phyloP scores from a whole-genome alignment of 1,140 invertebrate species.

The Atta colombica region DNA sequence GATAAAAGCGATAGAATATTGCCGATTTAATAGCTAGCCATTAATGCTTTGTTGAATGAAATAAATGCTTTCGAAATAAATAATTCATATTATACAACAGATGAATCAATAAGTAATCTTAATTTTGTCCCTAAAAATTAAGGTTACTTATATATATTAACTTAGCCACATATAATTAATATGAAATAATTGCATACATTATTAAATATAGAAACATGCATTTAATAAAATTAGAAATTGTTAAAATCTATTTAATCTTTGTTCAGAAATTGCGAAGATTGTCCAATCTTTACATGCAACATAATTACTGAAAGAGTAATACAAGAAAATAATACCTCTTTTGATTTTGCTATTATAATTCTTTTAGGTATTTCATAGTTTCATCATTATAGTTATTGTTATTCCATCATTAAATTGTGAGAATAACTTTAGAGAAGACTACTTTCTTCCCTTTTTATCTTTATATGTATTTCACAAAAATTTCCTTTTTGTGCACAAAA shows the following conservation, averaged over 20 bases:
- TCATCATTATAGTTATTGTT: neutral
- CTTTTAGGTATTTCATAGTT: neutral
- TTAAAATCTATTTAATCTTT: neutral
- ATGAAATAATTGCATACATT: too few species aligned
- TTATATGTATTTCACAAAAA: neutral
- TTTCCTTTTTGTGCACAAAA: neutral
- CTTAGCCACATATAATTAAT: too few species aligned
- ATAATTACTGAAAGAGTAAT: neutral
- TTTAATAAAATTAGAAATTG: neutral
- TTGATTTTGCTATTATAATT: constrained; percentile 7
- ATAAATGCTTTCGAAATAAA: neutral
- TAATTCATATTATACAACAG: neutral
- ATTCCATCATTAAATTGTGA: neutral
- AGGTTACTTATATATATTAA: too few species aligned
- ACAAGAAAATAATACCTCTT: neutral
- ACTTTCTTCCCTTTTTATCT: neutral
- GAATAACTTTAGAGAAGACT: neutral
- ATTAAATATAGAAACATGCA: too few species aligned
- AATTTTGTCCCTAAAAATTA: too few species aligned
- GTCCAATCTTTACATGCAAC: neutral
- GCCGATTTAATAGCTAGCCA: neutral
- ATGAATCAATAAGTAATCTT: too few species aligned
- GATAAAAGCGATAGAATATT: neutral
- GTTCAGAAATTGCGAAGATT: neutral
- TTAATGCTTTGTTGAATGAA: neutral